Percentiles rank a stretch among this genome's conserved stretches.
phyloP scores from a whole-genome alignment of 2,888 invertebrate genomes.

The Ellobium chinense region DNA sequence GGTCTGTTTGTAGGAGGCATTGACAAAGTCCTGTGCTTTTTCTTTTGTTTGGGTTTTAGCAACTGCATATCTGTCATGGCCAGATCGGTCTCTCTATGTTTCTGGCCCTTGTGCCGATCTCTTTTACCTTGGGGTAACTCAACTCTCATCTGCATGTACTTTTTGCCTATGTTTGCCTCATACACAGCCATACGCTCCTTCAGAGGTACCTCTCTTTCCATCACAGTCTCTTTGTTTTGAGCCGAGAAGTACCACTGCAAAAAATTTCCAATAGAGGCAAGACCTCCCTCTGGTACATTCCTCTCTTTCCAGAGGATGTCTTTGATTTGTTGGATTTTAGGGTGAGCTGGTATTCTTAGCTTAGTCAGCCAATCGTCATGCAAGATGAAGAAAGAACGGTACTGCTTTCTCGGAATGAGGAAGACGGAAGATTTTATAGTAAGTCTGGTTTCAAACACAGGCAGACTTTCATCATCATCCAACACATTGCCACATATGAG shows the following conservation, averaged over 20 bases:
- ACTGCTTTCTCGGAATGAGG: conserved; percentile 53
- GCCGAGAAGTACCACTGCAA: conserved; percentile 66
- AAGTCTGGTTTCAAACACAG: conserved; percentile 63
- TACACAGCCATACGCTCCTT: conserved; percentile 32
- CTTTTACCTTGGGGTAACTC: conserved; percentile 10
- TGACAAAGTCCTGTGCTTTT: neutral
- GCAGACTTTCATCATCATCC: conserved; percentile 51
- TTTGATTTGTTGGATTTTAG: conserved; percentile 59
- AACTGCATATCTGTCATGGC: neutral
- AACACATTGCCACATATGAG: conserved; percentile 65
- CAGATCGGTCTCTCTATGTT: neutral
- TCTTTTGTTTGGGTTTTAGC: neutral
- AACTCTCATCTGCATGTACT: conserved; percentile 27
- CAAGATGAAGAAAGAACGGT: conserved; percentile 60
- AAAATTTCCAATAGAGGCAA: conserved; percentile 67
- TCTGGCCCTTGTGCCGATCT: neutral
- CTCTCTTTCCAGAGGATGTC: conserved; percentile 61
- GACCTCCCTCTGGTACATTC: conserved; percentile 63
- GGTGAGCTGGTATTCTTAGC: conserved; percentile 58
- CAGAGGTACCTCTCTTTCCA: neutral
- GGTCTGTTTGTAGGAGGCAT: neutral
- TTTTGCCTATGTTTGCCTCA: conserved; percentile 37
- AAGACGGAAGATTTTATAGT: conserved; percentile 65
- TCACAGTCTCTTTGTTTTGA: neutral
- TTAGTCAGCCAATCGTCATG: conserved; percentile 63